Evolutionary conservation across 1,140 invertebrate genomes (phyloP), one percentile per base, ranked within the genome.

Genomic region (Drosophila nannoptera): DNA sequence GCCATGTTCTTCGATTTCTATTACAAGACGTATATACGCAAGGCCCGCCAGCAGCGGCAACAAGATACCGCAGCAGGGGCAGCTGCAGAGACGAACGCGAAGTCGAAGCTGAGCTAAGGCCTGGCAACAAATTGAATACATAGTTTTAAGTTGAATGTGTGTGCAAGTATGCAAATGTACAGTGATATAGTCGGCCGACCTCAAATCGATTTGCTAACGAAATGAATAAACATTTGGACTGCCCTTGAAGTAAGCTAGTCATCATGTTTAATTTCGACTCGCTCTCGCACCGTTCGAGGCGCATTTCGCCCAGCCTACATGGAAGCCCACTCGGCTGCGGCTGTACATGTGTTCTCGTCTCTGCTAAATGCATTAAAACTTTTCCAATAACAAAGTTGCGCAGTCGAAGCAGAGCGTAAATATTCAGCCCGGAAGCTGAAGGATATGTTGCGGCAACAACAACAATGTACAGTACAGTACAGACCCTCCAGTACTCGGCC

Each of bases 1-100:
- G 72, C 71, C 29, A 69, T 89, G 66, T 89, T 89, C 78, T 83
- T 81, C 45, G 87, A 89, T 36, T 89, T 89, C 56, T 89, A 88
- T 22, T 86, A 75, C 69, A 87, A 75, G 52, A 69, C 78, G 7
- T 89, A 89, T 33, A 50, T 89, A 46, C 70, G 81, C 22, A 60
- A 64, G 22, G 5, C 36, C 8, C 38, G 49, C 2, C 7, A 40
- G 14, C 16, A 32, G 40, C 4, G 16, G 6, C 31, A 0, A 32
- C 22, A 14, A n/a, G 35, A 8, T 6, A 2, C 33, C 2, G 4
- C 46, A 58, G 33, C 50, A 16, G 9, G 55, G 46, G 36, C 7
- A 38, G 14, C 3, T 3, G 22, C 7, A n/a, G 52, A 12, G 7
- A 0, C 16, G n/a, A 46, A 64, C 36, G 33, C 55, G 46, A 69